Evolutionary conservation across 2,888 invertebrate genomes (phyloP).

Genomic region (Oligia fasciuncula): DNA sequence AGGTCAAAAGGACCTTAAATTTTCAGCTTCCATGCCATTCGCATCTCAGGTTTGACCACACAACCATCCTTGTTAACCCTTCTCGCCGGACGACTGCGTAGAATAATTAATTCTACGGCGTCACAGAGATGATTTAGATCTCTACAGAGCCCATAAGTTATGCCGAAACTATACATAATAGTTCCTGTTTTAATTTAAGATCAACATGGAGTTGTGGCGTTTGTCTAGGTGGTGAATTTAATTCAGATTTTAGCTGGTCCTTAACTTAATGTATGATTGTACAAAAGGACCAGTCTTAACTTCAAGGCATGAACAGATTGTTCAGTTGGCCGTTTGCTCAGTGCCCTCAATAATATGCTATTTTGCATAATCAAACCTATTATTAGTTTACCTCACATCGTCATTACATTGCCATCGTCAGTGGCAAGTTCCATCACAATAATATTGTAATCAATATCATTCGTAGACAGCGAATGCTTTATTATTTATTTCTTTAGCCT

Average conservation of each 20-base stretch:
- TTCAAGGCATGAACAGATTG: not conserved
- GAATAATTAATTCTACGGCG: constrained; percentile 63
- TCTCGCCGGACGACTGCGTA: constrained; percentile 50
- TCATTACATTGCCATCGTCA: not conserved
- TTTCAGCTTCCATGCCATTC: constrained; percentile 31
- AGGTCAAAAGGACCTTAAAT: constrained; percentile 21
- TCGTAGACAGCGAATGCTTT: not conserved
- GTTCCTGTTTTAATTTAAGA: constrained; percentile 64
- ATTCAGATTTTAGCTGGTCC: constrained; percentile 48
- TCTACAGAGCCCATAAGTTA: constrained; percentile 54
- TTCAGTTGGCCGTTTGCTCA: not conserved
- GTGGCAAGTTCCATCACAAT: not conserved
- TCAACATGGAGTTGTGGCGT: constrained; percentile 54
- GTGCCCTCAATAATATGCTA: not conserved
- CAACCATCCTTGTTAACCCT: constrained; percentile 57
- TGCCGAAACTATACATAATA: constrained; percentile 57
- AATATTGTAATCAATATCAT: not conserved
- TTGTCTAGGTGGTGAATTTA: constrained; percentile 48
- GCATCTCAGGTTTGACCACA: constrained; percentile 51
- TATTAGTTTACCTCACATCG: not conserved
- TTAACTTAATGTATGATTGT: not conserved
- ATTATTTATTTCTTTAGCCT: not conserved
- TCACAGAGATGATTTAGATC: constrained; percentile 58
- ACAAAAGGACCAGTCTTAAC: constrained; percentile 6
- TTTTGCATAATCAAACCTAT: not conserved